Percentiles rank a stretch among this genome's conserved stretches.
These are phyloP conservation scores for Nannospalax galili DNA, from an alignment of 2,113 vertebrate species.

Conservation along the genomic window DNA sequence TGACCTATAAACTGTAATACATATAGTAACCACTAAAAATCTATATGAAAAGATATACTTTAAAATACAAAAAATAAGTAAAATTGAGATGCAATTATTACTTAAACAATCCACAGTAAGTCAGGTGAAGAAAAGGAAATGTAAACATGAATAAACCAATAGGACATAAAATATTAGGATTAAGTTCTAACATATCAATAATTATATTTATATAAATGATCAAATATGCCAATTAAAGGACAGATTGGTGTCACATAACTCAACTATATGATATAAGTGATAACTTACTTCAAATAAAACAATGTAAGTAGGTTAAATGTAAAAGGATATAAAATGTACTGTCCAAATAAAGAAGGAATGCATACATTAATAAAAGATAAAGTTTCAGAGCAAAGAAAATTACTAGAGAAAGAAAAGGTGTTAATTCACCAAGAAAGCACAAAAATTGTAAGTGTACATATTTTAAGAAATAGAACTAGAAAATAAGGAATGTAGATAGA, in stretches of 20 bases:
- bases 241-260: neutral
- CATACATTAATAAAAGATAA: neutral
- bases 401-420: neutral
- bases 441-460: neutral
- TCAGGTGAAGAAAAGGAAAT: neutral
- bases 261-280: neutral
- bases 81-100: neutral
- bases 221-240: neutral
- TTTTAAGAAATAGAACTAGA: slow-evolving; percentile 15
- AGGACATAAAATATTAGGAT: slow-evolving; percentile 35
- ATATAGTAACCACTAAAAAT: slow-evolving; percentile 2
- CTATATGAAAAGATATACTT: neutral
- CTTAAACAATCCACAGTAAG: neutral
- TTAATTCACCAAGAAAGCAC: neutral
- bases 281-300: slow-evolving; percentile 47
- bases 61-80: slow-evolving; percentile 52
- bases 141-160: neutral
- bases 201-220: neutral
- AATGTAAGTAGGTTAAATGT: neutral
- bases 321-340: slow-evolving; percentile 2
- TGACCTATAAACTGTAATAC: neutral
- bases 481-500: neutral
- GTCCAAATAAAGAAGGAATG: slow-evolving; percentile 41
- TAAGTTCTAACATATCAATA: slow-evolving; percentile 14
- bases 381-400: slow-evolving; percentile 37